Percentiles rank a stretch among this genome's conserved stretches.
Evolutionary conservation across 2,888 invertebrate species (phyloP).

Genomic region (Melanchra persicariae): DNA sequence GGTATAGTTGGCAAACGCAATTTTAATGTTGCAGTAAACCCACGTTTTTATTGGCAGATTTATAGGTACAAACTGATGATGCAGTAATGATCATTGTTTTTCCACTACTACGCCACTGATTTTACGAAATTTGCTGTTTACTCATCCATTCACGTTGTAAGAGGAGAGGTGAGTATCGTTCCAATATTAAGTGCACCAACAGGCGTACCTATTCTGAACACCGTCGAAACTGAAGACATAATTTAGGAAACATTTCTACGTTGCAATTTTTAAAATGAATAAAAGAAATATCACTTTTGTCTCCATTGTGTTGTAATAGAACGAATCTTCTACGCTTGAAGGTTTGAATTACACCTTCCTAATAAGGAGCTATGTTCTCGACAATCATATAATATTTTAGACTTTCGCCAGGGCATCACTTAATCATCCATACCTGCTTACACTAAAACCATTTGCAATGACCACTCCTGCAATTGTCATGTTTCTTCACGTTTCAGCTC

Average conservation of each 20-base stretch:
- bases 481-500: not conserved
- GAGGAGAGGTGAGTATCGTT: not conserved
- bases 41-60: not conserved
- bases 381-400: not conserved
- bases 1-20: no score
- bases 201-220: no score
- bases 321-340: no score
- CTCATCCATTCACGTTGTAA: not conserved
- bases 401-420: not conserved
- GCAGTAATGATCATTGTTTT: not conserved
- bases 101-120: not conserved
- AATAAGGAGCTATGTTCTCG: not conserved
- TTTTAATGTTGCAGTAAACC: not conserved
- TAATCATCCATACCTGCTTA: not conserved
- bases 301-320: no score
- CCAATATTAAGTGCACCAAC: no score
- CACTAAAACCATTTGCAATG: not conserved
- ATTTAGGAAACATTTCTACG: no score
- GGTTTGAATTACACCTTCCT: no score
- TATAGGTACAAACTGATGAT: not conserved
- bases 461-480: constrained; percentile 9
- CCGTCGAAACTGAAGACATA: no score
- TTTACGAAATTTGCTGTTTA: not conserved
- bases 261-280: no score
- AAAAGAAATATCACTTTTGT: no score